Evolutionary conservation across 1,140 invertebrate genomes (phyloP).

Genomic region (Diachasma alloeum): DNA sequence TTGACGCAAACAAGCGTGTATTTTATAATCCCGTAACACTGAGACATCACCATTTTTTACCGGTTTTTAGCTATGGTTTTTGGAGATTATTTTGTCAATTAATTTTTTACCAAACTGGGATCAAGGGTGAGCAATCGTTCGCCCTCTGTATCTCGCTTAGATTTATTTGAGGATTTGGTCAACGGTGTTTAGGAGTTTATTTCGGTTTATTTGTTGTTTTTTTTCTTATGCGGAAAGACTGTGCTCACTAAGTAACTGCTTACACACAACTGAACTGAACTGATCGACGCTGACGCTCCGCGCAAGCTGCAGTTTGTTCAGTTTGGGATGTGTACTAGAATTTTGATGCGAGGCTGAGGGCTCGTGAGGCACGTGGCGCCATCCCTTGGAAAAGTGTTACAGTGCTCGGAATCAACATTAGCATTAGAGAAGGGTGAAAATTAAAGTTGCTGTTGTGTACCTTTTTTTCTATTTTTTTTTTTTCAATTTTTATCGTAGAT

Average conservation of each 20-base stretch:
- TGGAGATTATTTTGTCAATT: neutral
- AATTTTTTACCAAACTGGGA: neutral
- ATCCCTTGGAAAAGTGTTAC: neutral
- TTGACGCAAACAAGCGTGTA: constrained; percentile 76
- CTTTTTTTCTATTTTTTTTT: too few relatives aligned
- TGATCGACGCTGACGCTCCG: neutral
- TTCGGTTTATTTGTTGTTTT: neutral
- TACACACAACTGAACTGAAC: neutral
- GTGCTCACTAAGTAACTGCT: neutral
- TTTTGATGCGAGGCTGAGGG: neutral
- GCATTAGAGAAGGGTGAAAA: too few relatives aligned
- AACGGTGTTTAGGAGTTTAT: neutral
- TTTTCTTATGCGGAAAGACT: neutral
- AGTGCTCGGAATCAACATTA: neutral
- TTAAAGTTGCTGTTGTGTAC: too few relatives aligned
- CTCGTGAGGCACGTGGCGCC: neutral
- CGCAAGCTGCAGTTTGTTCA: neutral
- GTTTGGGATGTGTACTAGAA: neutral
- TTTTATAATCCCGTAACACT: constrained; percentile 75
- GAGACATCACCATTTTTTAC: constrained; percentile 69
- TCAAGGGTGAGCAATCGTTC: neutral
- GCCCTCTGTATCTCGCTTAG: neutral
- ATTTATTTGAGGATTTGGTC: neutral
- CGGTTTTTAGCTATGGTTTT: neutral
- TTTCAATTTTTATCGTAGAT: too few relatives aligned